Evolutionary conservation across 2,888 invertebrate species (phyloP), one percentile per base, ranked within the genome.

Genomic region (Nebria salina): DNA sequence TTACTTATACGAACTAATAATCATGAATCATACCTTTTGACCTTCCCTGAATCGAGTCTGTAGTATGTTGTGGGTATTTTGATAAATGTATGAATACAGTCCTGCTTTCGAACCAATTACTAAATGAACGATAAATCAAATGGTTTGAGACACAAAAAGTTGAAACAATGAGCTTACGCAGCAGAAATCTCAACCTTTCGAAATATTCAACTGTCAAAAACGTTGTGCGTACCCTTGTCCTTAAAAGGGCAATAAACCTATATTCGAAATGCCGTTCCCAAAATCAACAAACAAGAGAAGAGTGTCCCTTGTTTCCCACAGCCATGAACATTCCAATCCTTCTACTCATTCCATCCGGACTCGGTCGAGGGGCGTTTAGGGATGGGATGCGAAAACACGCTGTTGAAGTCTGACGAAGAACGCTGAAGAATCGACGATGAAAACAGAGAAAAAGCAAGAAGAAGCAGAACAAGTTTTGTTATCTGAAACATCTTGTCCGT

Each of bases 401-500:
- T 13, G 41, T 15, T 7, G 41, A 72, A 73, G 73, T 15, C 73
- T 15, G 15, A 73, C 74, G 79, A 74, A 74, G 73, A 73, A 74
- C 65, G 74, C 70, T 11, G 70, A 66, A 15, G 66, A 25, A 8
- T 13, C 26, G 6, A 70, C 70, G 25, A 34, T 8, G 20, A 25
- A 68, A 68, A 34, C 34, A 25, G 25, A 26, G 74, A 79, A 79
- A 66, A 75, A 66, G n/a, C 73, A 65, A 66, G 74, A 79, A 79
- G 74, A 74, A 79, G 75, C 73, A 74, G 74, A 79, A 79, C 79
- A 79, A 79, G 74, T 79, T 79, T 66, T 79, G 79, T 79, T 79
- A 79, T 79, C 79, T 79, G 79, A 65, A 79, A 79, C 79, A 79
- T 79, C 79, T 79, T 79, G 79, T 79, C 79, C 66, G 54, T 11